phyloP scores from a whole-genome alignment of 1,140 invertebrate genomes.

The Maconellicoccus hirsutus region DNA sequence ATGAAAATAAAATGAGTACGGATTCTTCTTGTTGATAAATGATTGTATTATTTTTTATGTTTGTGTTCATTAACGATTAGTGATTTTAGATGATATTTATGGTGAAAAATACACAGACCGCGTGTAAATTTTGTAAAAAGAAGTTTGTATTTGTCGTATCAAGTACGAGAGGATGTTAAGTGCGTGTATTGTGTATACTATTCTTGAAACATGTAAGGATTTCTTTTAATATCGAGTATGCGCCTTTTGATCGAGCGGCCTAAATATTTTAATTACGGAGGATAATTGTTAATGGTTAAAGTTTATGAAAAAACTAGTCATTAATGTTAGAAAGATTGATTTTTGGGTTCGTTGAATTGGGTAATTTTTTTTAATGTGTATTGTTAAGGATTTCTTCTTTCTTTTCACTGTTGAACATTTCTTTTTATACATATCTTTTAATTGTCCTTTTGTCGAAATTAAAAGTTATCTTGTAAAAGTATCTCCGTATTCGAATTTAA shows the following conservation, averaged over 20 bases:
- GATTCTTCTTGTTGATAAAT: neutral
- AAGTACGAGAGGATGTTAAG: neutral
- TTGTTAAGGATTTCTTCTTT: slow-evolving; percentile 1
- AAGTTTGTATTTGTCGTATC: neutral
- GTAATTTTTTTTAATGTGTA: neutral
- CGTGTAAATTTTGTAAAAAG: neutral
- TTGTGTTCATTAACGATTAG: neutral
- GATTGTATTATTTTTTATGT: neutral
- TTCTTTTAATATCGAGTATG: neutral
- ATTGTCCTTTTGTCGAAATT: too few relatives aligned
- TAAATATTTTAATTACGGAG: neutral
- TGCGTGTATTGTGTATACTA: too few relatives aligned
- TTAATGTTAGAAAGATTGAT: slow-evolving; percentile 16
- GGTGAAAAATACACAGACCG: neutral
- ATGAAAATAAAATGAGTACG: neutral
- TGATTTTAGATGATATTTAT: too few relatives aligned
- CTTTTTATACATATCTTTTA: slow-evolving; percentile 16
- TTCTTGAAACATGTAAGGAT: too few relatives aligned
- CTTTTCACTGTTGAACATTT: slow-evolving; percentile 11
- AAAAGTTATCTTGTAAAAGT: too few relatives aligned
- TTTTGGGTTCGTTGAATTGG: slow-evolving; percentile 18
- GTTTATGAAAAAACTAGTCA: slow-evolving; percentile 17
- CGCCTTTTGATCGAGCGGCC: neutral
- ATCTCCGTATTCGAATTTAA: too few relatives aligned
- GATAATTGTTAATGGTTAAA: neutral